Base-by-base conservation (phyloP, 2,797 vertebrate genomes). In the Coilia nasus region DNA sequence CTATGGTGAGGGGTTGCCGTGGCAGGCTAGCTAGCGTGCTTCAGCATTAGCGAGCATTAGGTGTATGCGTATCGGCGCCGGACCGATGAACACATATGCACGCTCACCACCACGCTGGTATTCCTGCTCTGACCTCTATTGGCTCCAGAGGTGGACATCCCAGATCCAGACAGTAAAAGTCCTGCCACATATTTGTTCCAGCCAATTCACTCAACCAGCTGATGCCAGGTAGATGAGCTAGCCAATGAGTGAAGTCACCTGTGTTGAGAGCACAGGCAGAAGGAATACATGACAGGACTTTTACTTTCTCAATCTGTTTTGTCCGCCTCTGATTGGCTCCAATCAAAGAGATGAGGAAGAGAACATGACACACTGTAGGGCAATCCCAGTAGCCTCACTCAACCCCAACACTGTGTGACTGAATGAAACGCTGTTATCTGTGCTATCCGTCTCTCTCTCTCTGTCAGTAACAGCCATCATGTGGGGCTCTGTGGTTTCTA, bases 1-100 rank as follows among this genome's bases (percentile, higher is more conserved):
- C 88, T 88, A 89, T 87, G 88, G 85, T 35, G 50, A 19, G 50
- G 35, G 56, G 87, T 87, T 86, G 86, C 84, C 83, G 71, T 89
- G 86, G 87, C 80, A 83, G 87, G 28, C 60, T 71, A 88, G 28
- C 60, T 71, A 59, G 85, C 64, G 81, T n/a, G 4, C 21, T n/a
- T 21, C 1, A 15, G 62, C 62, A 67, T 67, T 67, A 28, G 35
- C 35, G 35, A 41, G 23, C n/a, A 67, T 54, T 9, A 14, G 50
- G 14, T 67, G 25, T 67, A 11, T 67, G 50, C 9, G 50, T 54
- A 14, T 54, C 50, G 50, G 50, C 50, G 9, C 50, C 50, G 50
- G 2, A 54, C 12, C 50, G 12, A 54, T 14, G 1, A 54, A 54
- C 50, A 47, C 46, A 54, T 14, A 54, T 9, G 6, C 50, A 9